A percentile compares a stretch with the other conserved stretches of the same genome.
phyloP scores from a whole-genome alignment of 64 coral and sea anemone species.

The Orbicella faveolata region DNA sequence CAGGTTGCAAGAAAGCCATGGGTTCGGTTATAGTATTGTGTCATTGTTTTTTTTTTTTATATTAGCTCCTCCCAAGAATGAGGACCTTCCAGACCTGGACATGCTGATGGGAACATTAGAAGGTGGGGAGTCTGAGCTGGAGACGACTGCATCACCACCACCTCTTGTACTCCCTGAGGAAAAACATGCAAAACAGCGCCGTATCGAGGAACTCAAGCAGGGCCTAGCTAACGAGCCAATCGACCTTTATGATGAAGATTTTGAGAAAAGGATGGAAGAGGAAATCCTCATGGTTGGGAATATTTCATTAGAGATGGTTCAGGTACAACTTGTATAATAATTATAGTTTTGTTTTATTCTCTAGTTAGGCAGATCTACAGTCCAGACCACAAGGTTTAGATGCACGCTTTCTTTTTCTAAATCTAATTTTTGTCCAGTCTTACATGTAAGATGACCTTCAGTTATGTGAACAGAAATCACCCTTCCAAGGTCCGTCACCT shows the following conservation, averaged over 20 bases:
- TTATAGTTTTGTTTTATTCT: too few species aligned
- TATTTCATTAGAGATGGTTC: constrained; percentile 96
- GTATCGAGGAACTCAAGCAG: constrained; percentile 87
- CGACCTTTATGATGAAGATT: constrained; percentile 83
- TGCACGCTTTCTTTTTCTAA: too few species aligned
- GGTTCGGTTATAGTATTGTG: neutral
- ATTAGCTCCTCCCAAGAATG: constrained; percentile 69
- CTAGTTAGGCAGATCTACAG: too few species aligned
- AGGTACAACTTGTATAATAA: constrained; percentile 62
- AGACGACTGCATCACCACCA: constrained; percentile 73
- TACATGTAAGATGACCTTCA: too few species aligned
- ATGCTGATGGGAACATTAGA: constrained; percentile 89
- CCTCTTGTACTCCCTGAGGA: constrained; percentile 80
- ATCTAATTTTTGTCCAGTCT: too few species aligned
- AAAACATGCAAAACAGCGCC: constrained; percentile 70
- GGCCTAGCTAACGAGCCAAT: constrained; percentile 86
- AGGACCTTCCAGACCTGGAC: constrained; percentile 85
- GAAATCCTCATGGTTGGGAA: constrained; percentile 96
- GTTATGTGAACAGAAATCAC: too few species aligned
- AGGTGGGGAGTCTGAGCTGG: constrained; percentile 77
- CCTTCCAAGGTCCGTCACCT: too few species aligned
- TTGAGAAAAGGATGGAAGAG: constrained; percentile 92
- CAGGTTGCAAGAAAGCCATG: neutral
- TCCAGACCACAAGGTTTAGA: too few species aligned
- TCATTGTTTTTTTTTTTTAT: neutral